Evolutionary conservation across 2,113 vertebrate species (phyloP).

Genomic region (Trematocara macrostoma): DNA sequence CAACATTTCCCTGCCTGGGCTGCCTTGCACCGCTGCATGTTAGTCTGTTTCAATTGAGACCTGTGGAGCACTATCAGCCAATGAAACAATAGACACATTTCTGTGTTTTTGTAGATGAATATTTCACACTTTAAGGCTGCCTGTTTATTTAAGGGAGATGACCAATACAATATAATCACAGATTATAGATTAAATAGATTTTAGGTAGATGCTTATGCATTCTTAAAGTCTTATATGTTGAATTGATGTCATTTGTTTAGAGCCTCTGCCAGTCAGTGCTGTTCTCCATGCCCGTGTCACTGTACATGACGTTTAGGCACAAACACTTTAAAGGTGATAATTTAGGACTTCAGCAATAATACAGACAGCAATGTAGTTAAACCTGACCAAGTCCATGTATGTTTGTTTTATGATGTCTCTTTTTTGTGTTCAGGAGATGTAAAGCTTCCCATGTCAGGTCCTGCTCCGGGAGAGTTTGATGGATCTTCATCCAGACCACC

Average conservation of each 20-base stretch:
- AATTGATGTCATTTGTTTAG: background rate
- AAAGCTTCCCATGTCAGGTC: slow-evolving; percentile 82
- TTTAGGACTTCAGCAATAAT: background rate
- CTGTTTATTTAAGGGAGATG: background rate
- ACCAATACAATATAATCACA: background rate
- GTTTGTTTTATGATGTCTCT: background rate
- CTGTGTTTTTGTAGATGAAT: background rate
- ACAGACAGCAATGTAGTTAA: background rate
- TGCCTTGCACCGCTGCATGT: background rate
- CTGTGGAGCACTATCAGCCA: background rate
- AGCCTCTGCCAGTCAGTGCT: background rate
- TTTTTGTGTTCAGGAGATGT: slow-evolving; percentile 73
- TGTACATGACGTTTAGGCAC: background rate
- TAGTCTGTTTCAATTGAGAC: background rate
- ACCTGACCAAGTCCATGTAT: background rate
- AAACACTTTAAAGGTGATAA: background rate
- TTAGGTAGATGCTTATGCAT: background rate
- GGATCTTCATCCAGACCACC: slow-evolving; percentile 68
- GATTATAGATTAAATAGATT: background rate
- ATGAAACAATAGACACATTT: background rate
- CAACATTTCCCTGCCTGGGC: background rate
- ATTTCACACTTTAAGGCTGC: background rate
- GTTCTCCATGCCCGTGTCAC: accelerated
- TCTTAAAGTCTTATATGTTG: background rate
- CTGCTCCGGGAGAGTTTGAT: slow-evolving; percentile 83